These are phyloP conservation scores for Syngnathus floridae DNA, from an alignment of 2,113 vertebrate genomes.

Conservation along the genomic window DNA sequence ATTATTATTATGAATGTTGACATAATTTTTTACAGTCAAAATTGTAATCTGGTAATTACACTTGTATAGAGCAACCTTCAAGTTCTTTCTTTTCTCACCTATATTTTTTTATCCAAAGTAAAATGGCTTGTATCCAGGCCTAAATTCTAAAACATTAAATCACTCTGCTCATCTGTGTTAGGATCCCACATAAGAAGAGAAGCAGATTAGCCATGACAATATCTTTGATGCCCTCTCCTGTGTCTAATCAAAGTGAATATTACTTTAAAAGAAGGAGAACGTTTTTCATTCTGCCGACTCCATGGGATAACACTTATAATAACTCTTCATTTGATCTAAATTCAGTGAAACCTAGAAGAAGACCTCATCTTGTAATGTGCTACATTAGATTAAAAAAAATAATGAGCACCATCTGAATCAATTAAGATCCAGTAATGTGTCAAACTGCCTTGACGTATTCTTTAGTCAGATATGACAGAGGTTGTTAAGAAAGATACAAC, in stretches of 20 bases:
- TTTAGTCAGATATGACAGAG: constrained; percentile 29
- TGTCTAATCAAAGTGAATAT: background rate
- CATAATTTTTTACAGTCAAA: too few species aligned
- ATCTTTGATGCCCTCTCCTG: background rate
- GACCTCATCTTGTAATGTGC: constrained; percentile 28
- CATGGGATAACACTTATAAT: background rate
- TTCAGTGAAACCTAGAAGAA: constrained; percentile 2
- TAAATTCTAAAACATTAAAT: background rate
- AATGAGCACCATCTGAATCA: background rate
- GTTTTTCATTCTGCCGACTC: background rate
- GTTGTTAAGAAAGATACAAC: constrained; percentile 21
- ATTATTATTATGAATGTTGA: too few species aligned
- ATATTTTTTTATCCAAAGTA: too few species aligned
- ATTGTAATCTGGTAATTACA: too few species aligned
- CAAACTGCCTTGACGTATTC: constrained; percentile 18
- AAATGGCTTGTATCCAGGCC: too few species aligned
- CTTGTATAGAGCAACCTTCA: too few species aligned
- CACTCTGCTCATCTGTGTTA: background rate
- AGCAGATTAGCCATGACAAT: background rate
- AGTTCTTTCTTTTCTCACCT: too few species aligned
- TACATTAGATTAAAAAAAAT: constrained; percentile 23
- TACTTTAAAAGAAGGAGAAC: background rate
- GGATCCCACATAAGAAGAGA: background rate
- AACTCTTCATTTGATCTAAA: background rate
- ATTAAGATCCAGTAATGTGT: background rate